phyloP scores from a whole-genome alignment of 2,113 vertebrate genomes.

The Callochromis pleurospilus region DNA sequence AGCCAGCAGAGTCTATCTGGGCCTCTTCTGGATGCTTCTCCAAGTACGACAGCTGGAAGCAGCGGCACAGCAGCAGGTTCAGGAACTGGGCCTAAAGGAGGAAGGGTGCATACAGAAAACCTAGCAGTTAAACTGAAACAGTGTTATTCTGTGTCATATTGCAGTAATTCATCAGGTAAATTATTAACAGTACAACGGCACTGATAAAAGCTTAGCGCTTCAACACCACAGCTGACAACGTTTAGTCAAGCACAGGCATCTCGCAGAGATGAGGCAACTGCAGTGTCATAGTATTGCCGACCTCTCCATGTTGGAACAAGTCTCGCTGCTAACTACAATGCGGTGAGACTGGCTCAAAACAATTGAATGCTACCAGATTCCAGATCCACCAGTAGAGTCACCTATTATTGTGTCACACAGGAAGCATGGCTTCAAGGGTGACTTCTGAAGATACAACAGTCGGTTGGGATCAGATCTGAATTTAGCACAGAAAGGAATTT shows the following conservation, averaged over 20 bases:
- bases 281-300: not conserved
- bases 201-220: not conserved
- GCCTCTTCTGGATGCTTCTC: constrained; percentile 82
- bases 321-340: not conserved
- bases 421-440: not conserved
- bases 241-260: not conserved
- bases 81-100: constrained; percentile 80
- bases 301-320: not conserved
- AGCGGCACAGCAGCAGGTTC: constrained; percentile 90
- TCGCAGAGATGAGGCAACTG: not conserved
- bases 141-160: not conserved
- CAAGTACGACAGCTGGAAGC: constrained; percentile 88
- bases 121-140: rapidly evolving
- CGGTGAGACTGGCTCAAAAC: not conserved
- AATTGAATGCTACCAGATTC: not conserved
- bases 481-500: not conserved
- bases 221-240: not conserved
- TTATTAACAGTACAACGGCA: not conserved
- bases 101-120: not conserved
- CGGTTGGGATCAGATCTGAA: rapidly evolving
- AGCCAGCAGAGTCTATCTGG: constrained; percentile 1
- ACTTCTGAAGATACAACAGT: not conserved
- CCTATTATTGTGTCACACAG: not conserved
- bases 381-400: rapidly evolving
- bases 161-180: not conserved